These are phyloP conservation scores for Procavia capensis DNA, from an alignment of 2,113 vertebrate genomes.

Conservation along the genomic window DNA sequence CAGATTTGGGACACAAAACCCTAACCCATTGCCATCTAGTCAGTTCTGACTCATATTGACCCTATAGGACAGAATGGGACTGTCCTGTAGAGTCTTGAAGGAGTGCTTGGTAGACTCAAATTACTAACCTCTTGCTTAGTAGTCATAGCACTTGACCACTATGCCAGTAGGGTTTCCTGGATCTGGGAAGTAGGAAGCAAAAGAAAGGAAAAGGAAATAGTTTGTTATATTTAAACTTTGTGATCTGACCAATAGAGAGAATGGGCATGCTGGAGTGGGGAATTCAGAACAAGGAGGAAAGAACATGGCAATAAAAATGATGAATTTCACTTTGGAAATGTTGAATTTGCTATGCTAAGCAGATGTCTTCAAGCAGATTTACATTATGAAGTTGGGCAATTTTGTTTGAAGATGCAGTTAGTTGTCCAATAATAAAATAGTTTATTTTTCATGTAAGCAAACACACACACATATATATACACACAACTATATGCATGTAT, in stretches of 20 bases:
- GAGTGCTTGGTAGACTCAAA: too few relatives aligned
- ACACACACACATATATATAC: neutral
- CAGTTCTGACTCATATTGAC: too few relatives aligned
- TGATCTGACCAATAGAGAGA: neutral
- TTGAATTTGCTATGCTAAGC: neutral
- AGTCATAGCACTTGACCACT: too few relatives aligned
- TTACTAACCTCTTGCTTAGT: too few relatives aligned
- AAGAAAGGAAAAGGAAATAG: neutral
- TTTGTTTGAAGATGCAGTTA: neutral
- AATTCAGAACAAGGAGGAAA: neutral
- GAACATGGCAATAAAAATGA: neutral
- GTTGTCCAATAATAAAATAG: neutral
- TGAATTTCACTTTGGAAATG: neutral
- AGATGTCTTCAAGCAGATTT: neutral
- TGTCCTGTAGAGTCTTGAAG: too few relatives aligned
- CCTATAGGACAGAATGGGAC: too few relatives aligned
- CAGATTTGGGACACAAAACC: neutral
- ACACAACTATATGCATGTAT: neutral
- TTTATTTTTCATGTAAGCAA: too few relatives aligned
- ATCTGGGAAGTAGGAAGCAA: neutral
- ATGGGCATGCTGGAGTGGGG: neutral
- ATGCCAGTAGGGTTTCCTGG: too few relatives aligned
- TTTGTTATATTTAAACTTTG: neutral
- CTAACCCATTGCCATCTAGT: too few relatives aligned
- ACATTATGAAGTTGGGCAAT: neutral